These are phyloP conservation scores for Xyrichtys novacula DNA, from an alignment of 2,797 vertebrate genomes.

Conservation along the genomic window DNA sequence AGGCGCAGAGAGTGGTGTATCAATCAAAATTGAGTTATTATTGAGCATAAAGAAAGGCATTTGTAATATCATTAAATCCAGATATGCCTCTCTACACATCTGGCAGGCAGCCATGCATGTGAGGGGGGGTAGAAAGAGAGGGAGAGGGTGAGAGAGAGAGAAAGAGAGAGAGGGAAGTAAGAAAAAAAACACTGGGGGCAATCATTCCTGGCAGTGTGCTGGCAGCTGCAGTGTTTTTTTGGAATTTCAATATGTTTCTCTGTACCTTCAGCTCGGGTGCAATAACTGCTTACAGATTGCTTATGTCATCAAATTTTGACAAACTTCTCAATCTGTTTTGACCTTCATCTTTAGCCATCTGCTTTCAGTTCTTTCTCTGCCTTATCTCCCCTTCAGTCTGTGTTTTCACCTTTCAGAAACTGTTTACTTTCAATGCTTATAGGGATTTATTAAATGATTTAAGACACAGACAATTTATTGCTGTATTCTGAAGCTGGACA, in stretches of 20 bases:
- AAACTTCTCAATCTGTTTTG: conserved; percentile 97
- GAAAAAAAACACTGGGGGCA: conserved; percentile 89
- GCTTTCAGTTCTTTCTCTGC: conserved; percentile 84
- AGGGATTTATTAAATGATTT: conserved; percentile 15
- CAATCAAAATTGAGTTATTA: conserved; percentile 98
- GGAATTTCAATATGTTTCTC: conserved; percentile 98
- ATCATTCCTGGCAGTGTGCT: conserved; percentile 92
- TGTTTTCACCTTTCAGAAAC: conserved; percentile 30
- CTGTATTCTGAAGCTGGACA: no score
- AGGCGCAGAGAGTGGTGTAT: conserved; percentile 92
- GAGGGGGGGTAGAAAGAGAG: conserved; percentile 38
- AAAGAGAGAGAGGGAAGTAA: conserved; percentile 54
- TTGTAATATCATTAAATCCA: conserved; percentile 99
- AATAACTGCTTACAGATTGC: conserved; percentile 98
- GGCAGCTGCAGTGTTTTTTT: conserved; percentile 86
- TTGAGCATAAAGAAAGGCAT: conserved; percentile 96
- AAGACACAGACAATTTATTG: conserved; percentile 6
- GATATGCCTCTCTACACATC: conserved; percentile 94
- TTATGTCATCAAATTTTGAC: conserved; percentile 98
- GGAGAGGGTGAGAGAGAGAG: conserved; percentile 54
- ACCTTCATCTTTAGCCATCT: conserved; percentile 98
- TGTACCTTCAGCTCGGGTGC: conserved; percentile 94
- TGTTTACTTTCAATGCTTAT: conserved; percentile 18
- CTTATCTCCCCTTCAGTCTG: conserved; percentile 51
- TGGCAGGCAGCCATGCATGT: conserved; percentile 93